Evolutionary conservation across 1,140 invertebrate species (phyloP).

Genomic region (Chlorops oryzae): DNA sequence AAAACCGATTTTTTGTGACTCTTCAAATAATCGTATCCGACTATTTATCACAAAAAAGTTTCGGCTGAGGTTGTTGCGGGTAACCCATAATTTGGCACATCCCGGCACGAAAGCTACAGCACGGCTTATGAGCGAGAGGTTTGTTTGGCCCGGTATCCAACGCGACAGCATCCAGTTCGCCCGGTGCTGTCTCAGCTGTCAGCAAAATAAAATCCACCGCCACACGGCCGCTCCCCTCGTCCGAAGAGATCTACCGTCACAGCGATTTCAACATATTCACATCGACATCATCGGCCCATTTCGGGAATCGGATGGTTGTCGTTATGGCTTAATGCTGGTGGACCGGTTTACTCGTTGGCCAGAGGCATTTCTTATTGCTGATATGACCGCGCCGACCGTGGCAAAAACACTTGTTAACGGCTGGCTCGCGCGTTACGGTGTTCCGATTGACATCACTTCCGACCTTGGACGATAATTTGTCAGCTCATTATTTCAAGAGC

Average conservation of each 20-base stretch:
- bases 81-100: not conserved
- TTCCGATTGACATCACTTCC: conserved; percentile 38
- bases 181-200: not conserved
- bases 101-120: not conserved
- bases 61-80: too few relatives aligned
- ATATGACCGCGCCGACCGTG: conserved; percentile 22
- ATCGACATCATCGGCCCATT: conserved; percentile 6
- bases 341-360: conserved; percentile 6
- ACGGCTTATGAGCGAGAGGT: not conserved
- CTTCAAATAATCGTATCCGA: not conserved
- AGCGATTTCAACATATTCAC: not conserved
- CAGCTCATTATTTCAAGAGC: conserved; percentile 17
- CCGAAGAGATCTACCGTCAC: not conserved
- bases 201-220: not conserved
- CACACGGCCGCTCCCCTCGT: not conserved
- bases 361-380: conserved; percentile 23
- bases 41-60: not conserved
- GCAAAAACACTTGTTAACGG: conserved; percentile 24
- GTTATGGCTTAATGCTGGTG: conserved; percentile 1
- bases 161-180: not conserved
- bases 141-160: not conserved
- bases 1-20: not conserved
- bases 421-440: conserved; percentile 40
- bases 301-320: not conserved
- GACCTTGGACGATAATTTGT: conserved; percentile 44